Conservation (phyloP, 2,113 vertebrate genomes). For the Spilogale gracilis region DNA sequence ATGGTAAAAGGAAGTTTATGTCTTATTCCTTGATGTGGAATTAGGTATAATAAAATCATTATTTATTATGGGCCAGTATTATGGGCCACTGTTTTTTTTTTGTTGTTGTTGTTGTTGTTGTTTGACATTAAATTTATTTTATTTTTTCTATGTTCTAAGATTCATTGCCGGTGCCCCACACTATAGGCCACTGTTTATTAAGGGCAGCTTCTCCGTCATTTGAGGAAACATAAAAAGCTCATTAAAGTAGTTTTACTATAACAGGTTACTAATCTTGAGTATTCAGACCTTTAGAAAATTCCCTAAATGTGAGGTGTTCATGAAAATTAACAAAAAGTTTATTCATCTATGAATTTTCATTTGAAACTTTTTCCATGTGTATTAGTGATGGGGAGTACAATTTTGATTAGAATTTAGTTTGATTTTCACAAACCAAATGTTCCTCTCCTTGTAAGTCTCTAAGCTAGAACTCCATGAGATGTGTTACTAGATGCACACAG, state of each 20-base stretch:
- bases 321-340: slow-evolving; percentile 19
- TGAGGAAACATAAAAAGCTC: not conserved
- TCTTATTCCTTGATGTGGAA: not conserved
- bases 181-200: not conserved
- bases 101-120: no score
- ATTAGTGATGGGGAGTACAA: not conserved
- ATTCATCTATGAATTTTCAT: not conserved
- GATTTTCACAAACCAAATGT: not conserved
- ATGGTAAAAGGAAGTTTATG: not conserved
- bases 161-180: no score
- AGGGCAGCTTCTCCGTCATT: not conserved
- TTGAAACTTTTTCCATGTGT: not conserved
- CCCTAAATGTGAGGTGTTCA: not conserved
- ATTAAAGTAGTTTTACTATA: slow-evolving; percentile 4
- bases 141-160: no score
- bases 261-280: not conserved
- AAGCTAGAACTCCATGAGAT: not conserved
- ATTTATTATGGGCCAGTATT: not conserved
- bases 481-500: not conserved
- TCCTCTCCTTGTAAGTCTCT: not conserved
- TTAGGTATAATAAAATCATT: not conserved
- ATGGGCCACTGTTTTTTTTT: not conserved
- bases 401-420: not conserved
- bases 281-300: not conserved
- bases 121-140: no score